Evolutionary conservation across 1,140 invertebrate genomes (phyloP), one percentile per base, ranked within the genome.

Genomic region (Forficula auricularia): DNA sequence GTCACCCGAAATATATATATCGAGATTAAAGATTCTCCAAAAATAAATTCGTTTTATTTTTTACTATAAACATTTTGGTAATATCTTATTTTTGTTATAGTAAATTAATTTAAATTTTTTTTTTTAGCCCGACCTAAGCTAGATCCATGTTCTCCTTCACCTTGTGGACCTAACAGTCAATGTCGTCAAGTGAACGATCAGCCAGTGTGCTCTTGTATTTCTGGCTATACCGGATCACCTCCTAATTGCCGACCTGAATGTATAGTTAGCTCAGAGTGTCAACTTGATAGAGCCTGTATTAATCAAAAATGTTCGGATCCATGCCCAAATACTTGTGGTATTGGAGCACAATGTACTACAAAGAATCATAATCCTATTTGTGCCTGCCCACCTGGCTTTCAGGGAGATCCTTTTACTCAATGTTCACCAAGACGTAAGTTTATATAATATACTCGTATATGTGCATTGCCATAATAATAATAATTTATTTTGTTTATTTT

Each of bases 341-440:
- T 61, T 42, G 60, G 61, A 27, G 67, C 70, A 9, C 55, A 63
- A 43, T 66, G 75, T 54, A 60, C 59, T 42, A 63, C 68, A 0
- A 63, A 63, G 47, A 72, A 71, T 51, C 74, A 68, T 47, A 71
- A 58, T 48, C 69, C 67, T 52, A 76, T 77, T 42, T 82, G 79
- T 53, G 72, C 71, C n/a, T 82, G 79, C 56, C 70, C 73, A 43
- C 53, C 67, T 32, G 77, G 79, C 7, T 77, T 72, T 53, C 75
- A 73, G 20, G 82, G 81, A 38, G 78, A 84, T 73, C 79, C 81
- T 31, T 81, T 81, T 54, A 62, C 61, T 7, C 60, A 63, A 40
- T 79, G 75, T 53, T 42, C 54, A 20, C 64, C 53, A 48, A 58
- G 58, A 54, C 52, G 61, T 64, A 57, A 57, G 57, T 19, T 19